These are phyloP conservation scores for Chymomyza procnemis DNA, from an alignment of 2,888 invertebrate genomes.

Conservation along the genomic window DNA sequence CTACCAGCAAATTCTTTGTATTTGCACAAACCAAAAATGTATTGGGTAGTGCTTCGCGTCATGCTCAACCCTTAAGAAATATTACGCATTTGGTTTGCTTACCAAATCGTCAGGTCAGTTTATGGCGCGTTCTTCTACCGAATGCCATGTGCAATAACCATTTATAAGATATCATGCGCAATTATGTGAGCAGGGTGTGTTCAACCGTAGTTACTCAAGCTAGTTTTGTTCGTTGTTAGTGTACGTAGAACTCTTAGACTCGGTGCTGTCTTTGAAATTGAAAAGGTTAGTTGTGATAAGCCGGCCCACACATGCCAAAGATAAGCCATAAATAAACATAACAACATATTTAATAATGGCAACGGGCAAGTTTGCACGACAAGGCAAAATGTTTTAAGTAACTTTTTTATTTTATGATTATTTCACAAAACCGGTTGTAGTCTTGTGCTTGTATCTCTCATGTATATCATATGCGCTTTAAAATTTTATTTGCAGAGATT, in stretches of 20 bases:
- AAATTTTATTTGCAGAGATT: not conserved
- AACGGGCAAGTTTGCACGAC: not conserved
- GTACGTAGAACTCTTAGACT: not conserved
- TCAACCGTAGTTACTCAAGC: not conserved
- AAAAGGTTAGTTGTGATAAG: conserved; percentile 32
- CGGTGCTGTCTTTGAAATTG: not conserved
- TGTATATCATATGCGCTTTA: not conserved
- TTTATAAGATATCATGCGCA: not conserved
- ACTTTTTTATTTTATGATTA: conserved; percentile 22
- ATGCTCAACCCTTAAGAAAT: not conserved
- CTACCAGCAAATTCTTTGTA: too few species aligned
- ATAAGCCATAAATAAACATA: conserved; percentile 41
- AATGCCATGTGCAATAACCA: not conserved
- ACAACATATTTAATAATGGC: conserved; percentile 26
- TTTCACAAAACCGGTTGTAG: conserved; percentile 32
- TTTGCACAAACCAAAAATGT: not conserved
- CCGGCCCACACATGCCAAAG: conserved; percentile 14
- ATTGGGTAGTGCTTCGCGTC: not conserved
- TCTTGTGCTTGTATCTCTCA: conserved; percentile 4
- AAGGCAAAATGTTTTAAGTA: conserved; percentile 11
- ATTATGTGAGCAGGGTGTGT: not conserved
- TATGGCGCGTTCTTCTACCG: not conserved
- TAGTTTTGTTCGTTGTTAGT: not conserved
- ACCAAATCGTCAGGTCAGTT: not conserved
- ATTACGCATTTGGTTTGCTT: not conserved